phyloP scores from a whole-genome alignment of 2,113 vertebrate genomes.

The Calonectris borealis region DNA sequence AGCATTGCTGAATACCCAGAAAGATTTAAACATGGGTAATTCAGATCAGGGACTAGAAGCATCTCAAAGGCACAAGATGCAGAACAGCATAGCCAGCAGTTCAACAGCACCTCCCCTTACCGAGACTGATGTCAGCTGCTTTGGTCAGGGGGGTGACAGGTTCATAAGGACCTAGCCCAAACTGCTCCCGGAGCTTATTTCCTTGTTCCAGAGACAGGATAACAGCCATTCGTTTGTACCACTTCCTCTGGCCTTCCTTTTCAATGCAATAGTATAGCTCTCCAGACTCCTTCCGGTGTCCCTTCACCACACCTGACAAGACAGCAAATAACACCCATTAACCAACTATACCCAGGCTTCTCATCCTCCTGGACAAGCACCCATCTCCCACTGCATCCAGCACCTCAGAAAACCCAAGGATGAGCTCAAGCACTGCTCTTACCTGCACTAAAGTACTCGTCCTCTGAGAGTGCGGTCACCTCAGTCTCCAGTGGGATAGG shows the following conservation, averaged over 20 bases:
- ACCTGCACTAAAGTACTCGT: conserved; percentile 97
- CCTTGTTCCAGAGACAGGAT: conserved; percentile 95
- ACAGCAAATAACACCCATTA: background rate
- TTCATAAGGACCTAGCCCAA: conserved; percentile 90
- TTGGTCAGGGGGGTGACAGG: conserved; percentile 85
- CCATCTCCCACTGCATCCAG: background rate
- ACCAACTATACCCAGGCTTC: background rate
- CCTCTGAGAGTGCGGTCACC: conserved; percentile 93
- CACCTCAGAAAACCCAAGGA: background rate
- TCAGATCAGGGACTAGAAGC: background rate
- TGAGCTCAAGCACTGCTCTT: background rate
- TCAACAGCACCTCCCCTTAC: conserved; percentile 63
- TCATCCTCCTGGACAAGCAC: background rate
- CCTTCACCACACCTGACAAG: conserved; percentile 86
- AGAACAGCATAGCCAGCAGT: background rate
- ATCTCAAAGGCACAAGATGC: background rate
- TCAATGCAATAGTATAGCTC: conserved; percentile 92
- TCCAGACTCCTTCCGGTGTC: conserved; percentile 85
- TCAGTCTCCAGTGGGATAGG: conserved; percentile 94
- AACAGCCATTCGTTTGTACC: conserved; percentile 89
- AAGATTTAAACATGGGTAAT: background rate
- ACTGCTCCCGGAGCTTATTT: conserved; percentile 90
- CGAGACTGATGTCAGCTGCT: conserved; percentile 96
- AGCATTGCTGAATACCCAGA: background rate
- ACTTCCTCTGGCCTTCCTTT: conserved; percentile 87